Conservation (phyloP, 2,113 vertebrate genomes). For the Cyanistes caeruleus region DNA sequence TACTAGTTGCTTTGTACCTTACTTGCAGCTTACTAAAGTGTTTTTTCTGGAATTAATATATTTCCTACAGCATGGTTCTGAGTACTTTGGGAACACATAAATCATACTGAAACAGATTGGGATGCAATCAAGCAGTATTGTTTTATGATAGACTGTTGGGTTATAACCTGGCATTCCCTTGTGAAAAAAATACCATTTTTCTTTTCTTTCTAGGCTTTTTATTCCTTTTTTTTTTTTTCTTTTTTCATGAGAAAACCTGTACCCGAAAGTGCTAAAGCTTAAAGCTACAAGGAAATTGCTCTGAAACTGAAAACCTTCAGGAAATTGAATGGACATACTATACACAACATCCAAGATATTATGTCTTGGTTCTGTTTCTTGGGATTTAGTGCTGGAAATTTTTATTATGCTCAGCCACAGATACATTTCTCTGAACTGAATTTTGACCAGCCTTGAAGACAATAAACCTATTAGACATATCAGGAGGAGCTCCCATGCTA, state of each 20-base stretch:
- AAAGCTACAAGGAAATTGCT: constrained; percentile 71
- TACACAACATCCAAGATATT: constrained; percentile 33
- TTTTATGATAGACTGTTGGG: constrained; percentile 37
- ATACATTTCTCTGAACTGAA: neutral
- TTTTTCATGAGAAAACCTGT: constrained; percentile 5
- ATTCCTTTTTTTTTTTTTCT: neutral
- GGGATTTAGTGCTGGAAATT: neutral
- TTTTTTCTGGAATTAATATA: constrained; percentile 23
- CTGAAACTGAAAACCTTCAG: constrained; percentile 73
- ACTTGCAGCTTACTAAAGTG: neutral
- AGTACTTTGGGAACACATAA: constrained; percentile 37
- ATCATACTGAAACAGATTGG: constrained; percentile 30
- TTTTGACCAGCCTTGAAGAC: neutral
- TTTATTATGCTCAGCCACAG: neutral
- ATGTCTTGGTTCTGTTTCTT: constrained; percentile 43
- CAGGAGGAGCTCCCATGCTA: neutral
- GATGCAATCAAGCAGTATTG: constrained; percentile 37
- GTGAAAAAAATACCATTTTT: constrained; percentile 42
- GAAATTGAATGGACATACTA: constrained; percentile 70
- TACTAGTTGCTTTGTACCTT: neutral
- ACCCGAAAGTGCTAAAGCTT: constrained; percentile 55
- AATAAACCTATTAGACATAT: neutral
- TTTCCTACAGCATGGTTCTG: neutral
- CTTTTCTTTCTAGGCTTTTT: constrained; percentile 36
- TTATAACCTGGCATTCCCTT: constrained; percentile 31